Percentiles rank a stretch among this genome's conserved stretches.
Evolutionary conservation across 2,888 invertebrate genomes (phyloP).

Genomic region (Panopea generosa): DNA sequence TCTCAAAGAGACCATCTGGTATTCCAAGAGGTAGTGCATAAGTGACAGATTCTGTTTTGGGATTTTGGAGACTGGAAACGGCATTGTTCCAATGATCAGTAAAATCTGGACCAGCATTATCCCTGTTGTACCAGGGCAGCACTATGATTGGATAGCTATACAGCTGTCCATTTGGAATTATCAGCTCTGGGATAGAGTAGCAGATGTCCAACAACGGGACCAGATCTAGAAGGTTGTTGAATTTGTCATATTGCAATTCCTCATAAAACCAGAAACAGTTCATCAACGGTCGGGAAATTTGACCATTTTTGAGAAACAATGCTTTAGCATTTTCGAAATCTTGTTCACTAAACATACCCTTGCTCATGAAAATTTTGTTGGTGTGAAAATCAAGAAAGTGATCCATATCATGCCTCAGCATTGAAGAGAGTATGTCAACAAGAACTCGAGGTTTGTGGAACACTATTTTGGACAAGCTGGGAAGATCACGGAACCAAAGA

Average conservation of each 20-base stretch:
- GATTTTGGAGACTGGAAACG: conserved; percentile 48
- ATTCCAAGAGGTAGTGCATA: conserved; percentile 70
- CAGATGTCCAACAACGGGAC: conserved; percentile 80
- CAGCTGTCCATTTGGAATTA: conserved; percentile 69
- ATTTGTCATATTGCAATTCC: conserved; percentile 69
- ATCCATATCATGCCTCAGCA: conserved; percentile 80
- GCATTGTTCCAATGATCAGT: conserved; percentile 70
- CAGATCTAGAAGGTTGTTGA: conserved; percentile 77
- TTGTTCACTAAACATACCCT: conserved; percentile 76
- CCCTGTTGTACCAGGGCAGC: conserved; percentile 80
- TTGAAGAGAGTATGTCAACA: conserved; percentile 74
- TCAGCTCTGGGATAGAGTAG: conserved; percentile 80
- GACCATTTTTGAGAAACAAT: conserved; percentile 76
- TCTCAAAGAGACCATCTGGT: conserved; percentile 78
- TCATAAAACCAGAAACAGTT: conserved; percentile 82
- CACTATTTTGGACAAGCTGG: conserved; percentile 74
- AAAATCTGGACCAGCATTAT: conserved; percentile 63
- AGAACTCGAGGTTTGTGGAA: conserved; percentile 81
- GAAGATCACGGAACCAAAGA: conserved; percentile 78
- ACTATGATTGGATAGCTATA: conserved; percentile 77
- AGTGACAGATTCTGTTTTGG: conserved; percentile 57
- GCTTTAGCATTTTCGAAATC: conserved; percentile 76
- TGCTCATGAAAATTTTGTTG: conserved; percentile 80
- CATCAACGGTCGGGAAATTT: conserved; percentile 81
- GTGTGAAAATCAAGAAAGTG: conserved; percentile 76